These are phyloP conservation scores for Apotomis turbidana DNA, from an alignment of 2,888 invertebrate species.

Conservation along the genomic window DNA sequence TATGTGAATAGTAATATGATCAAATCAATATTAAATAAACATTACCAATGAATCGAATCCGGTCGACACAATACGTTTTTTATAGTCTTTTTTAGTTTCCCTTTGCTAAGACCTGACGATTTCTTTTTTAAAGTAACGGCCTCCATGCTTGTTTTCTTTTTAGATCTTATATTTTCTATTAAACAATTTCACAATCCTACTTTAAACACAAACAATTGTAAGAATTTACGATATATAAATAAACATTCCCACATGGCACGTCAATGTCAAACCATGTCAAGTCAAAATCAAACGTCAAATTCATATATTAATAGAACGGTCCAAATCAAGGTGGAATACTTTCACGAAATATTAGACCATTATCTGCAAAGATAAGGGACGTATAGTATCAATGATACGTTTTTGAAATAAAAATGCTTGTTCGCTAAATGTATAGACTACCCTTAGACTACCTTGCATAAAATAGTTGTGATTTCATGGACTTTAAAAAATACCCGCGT, in stretches of 20 bases:
- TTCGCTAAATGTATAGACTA: too few species aligned
- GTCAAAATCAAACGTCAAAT: not conserved
- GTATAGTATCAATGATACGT: too few species aligned
- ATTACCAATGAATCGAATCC: conserved; percentile 70
- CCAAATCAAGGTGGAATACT: not conserved
- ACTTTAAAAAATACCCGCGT: not conserved
- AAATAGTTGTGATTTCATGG: too few species aligned
- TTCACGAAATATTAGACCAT: not conserved
- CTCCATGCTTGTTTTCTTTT: conserved; percentile 51
- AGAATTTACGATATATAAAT: not conserved
- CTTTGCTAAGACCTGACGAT: conserved; percentile 64
- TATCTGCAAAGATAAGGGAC: too few species aligned
- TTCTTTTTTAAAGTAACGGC: conserved; percentile 64
- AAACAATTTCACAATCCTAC: not conserved
- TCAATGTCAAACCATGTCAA: not conserved
- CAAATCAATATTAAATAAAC: not conserved
- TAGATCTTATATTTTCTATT: not conserved
- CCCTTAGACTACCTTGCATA: too few species aligned
- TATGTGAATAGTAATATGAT: too few species aligned
- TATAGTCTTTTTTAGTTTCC: conserved; percentile 75
- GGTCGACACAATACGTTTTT: conserved; percentile 76
- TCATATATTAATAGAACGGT: not conserved
- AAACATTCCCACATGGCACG: conserved; percentile 9
- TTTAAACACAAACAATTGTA: not conserved
- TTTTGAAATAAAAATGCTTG: too few species aligned